Base-by-base conservation (phyloP, 2,797 vertebrate genomes). In the Sphenodon punctatus region DNA sequence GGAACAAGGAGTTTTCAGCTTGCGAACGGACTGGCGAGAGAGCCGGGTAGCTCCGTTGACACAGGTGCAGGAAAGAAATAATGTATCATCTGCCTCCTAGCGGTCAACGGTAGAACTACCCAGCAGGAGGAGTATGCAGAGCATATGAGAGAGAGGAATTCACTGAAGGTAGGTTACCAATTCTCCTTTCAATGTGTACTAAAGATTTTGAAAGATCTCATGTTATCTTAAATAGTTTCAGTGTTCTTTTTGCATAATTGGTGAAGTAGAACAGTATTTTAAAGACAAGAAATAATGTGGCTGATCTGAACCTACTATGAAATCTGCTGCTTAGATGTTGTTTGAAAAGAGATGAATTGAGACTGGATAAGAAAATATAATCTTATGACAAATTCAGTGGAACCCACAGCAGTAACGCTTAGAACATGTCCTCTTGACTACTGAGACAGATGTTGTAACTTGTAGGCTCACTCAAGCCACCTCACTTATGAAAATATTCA, bases 401-500 rank as follows among this genome's bases (percentile, higher is more conserved):
- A 51, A 51, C 15, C 51, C 41, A 34, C 15, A 43, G 30, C 23
- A 14, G 8, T n/a, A 36, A 9, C 10, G 82, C 19, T 16, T 11
- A 20, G 27, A 53, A 39, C 8, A 51, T 51, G n/a, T n/a, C n/a
- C n/a, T 14, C 51, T 51, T 51, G 49, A 51, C 3, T 8, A 16
- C 51, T 53, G n/a, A 53, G 15, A 30, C 49, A 17, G 4, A n/a
- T n/a, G n/a, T n/a, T n/a, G n/a, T n/a, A n/a, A n/a, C n/a, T 53
- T 53, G 53, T n/a, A 53, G n/a, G n/a, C 49, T 30, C 15, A 27
- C 5, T 8, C n/a, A 7, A 49, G 53, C n/a, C 22, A 25, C 70
- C 2, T 10, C 39, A 23, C 16, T 0, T 0, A 32, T 46, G 17
- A 32, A 68, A 8, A 14, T 46, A 25, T 32, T 10, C 70, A 3